A percentile compares a stretch with the other conserved stretches of the same genome.
phyloP scores from a whole-genome alignment of 1,140 invertebrate species.

The Bombus waltoni region DNA sequence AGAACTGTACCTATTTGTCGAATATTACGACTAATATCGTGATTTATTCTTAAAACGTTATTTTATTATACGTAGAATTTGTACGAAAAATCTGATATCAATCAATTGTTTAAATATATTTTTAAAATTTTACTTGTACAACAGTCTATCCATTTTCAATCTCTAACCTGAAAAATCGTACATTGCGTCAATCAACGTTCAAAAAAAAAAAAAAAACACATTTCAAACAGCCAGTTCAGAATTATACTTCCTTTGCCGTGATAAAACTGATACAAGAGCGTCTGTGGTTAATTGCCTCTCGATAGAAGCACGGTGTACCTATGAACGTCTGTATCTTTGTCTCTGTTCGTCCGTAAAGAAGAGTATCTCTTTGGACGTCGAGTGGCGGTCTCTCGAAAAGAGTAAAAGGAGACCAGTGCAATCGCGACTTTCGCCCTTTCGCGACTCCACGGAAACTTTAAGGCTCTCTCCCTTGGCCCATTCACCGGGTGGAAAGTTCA shows the following conservation, averaged over 20 bases:
- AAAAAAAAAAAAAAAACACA: not conserved
- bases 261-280: not conserved
- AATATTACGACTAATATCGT: not conserved
- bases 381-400: not conserved
- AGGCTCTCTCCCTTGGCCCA: not conserved
- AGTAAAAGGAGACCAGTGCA: constrained; percentile 41
- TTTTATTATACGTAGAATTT: too few species aligned
- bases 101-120: too few species aligned
- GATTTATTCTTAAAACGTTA: too few species aligned
- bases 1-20: not conserved
- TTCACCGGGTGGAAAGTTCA: constrained; percentile 30
- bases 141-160: too few species aligned
- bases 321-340: not conserved
- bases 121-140: too few species aligned
- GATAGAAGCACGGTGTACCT: not conserved
- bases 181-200: too few species aligned
- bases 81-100: too few species aligned
- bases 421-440: constrained; percentile 44
- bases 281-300: constrained; percentile 35
- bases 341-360: not conserved
- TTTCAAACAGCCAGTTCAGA: too few species aligned
- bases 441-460: constrained; percentile 53
- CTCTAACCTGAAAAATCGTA: too few species aligned
- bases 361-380: constrained; percentile 1
- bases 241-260: not conserved